Evolutionary conservation across 2,888 invertebrate species (phyloP).

Genomic region (Temnothorax unifasciatus): DNA sequence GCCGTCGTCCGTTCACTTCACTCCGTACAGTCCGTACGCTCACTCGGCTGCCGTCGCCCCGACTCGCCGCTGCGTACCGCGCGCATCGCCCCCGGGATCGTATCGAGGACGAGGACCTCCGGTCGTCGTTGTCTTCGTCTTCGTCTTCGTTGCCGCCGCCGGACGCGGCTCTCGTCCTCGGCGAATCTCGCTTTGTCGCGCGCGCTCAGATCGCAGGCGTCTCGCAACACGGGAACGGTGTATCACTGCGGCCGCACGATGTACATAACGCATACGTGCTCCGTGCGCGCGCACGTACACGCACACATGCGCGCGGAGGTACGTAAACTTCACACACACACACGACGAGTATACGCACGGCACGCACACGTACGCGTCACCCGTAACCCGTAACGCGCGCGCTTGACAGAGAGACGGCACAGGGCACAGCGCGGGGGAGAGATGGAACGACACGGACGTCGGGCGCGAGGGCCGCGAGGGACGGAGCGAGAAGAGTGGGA

Average conservation of each 20-base stretch:
- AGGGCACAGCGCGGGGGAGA: neutral
- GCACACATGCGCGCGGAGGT: neutral
- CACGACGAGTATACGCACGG: no score
- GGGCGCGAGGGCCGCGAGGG: neutral
- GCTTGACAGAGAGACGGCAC: neutral
- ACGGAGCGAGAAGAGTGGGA: neutral
- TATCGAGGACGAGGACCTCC: constrained; percentile 4
- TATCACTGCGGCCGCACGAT: constrained; percentile 33
- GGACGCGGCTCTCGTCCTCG: constrained; percentile 48
- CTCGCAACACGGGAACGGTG: constrained; percentile 48
- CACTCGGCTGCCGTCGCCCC: constrained; percentile 76
- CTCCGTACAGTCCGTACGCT: constrained; percentile 52
- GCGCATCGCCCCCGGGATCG: neutral
- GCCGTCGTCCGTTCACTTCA: constrained; percentile 50
- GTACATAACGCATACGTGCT: constrained; percentile 11
- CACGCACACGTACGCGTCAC: neutral
- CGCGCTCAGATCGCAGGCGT: constrained; percentile 28
- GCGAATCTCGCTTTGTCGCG: constrained; percentile 47
- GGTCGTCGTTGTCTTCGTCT: neutral
- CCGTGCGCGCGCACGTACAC: constrained; percentile 6
- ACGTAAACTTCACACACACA: constrained; percentile 5
- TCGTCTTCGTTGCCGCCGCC: neutral
- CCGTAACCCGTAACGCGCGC: neutral
- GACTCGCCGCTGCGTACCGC: constrained; percentile 14
- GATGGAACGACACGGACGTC: neutral